These are phyloP conservation scores for Eurois occulta DNA, from an alignment of 2,888 invertebrate genomes.

Conservation along the genomic window DNA sequence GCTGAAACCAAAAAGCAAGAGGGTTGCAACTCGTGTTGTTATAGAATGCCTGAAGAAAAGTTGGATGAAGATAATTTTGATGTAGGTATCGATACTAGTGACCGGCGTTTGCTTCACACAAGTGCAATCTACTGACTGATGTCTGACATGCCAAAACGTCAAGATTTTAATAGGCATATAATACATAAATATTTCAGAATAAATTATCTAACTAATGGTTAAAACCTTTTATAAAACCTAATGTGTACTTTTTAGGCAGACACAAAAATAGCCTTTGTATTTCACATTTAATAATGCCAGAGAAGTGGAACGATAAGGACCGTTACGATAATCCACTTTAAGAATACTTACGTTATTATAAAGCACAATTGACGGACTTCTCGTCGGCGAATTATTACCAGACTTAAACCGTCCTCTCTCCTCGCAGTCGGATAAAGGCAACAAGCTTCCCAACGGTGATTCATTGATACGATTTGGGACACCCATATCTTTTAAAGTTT, in stretches of 20 bases:
- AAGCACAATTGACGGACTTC: slow-evolving; percentile 12
- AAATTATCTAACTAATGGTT: neutral
- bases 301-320: neutral
- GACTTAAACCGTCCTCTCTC: neutral
- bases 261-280: neutral
- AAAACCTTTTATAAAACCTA: neutral
- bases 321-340: neutral
- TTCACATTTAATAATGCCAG: neutral
- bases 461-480: slow-evolving; percentile 51
- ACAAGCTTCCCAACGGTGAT: slow-evolving; percentile 66
- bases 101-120: neutral
- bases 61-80: neutral
- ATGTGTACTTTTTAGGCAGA: neutral
- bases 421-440: slow-evolving; percentile 58
- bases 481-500: slow-evolving; percentile 70
- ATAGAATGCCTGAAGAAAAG: neutral
- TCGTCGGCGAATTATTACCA: slow-evolving; percentile 33
- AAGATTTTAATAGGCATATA: neutral
- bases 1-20: slow-evolving; percentile 74
- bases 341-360: slow-evolving; percentile 52
- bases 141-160: neutral
- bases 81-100: neutral
- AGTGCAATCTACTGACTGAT: neutral
- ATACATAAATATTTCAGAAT: neutral
- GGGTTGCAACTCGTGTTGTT: neutral